These are phyloP conservation scores for Leptopilina drosophilae DNA, from an alignment of 2,888 invertebrate species.

Conservation along the genomic window DNA sequence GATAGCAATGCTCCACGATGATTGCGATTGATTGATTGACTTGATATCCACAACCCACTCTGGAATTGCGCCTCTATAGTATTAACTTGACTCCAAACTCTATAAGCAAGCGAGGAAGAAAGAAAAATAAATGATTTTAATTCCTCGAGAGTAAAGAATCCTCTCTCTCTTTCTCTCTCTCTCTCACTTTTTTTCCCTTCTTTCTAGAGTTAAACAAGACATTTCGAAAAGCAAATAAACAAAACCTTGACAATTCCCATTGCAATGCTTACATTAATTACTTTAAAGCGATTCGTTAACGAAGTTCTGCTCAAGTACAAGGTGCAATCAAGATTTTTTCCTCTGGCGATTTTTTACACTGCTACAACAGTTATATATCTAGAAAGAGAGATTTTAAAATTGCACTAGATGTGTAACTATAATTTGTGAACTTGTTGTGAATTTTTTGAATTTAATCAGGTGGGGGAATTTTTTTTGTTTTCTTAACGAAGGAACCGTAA, in stretches of 20 bases:
- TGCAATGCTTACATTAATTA: conserved; percentile 48
- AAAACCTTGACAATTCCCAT: conserved; percentile 5
- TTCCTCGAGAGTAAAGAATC: background rate
- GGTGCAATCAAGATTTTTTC: conserved; percentile 51
- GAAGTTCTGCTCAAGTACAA: conserved; percentile 51
- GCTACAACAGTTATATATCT: no score
- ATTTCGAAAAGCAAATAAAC: conserved; percentile 23
- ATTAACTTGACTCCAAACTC: no score
- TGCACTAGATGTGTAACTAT: no score
- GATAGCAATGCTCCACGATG: conserved; percentile 48
- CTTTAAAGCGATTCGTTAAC: conserved; percentile 50
- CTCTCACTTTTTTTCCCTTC: background rate
- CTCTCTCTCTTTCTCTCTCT: no score
- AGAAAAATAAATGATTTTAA: background rate
- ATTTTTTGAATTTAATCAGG: background rate
- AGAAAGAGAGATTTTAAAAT: no score
- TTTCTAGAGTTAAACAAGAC: conserved; percentile 21
- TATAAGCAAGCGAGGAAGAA: background rate
- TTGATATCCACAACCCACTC: conserved; percentile 33
- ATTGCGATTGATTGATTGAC: conserved; percentile 52
- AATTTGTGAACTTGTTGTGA: no score
- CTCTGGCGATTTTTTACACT: no score
- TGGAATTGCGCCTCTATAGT: background rate
- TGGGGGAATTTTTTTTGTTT: background rate
- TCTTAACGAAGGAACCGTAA: background rate